Percentiles rank a stretch among this genome's conserved stretches.
Conservation (phyloP, 2,888 invertebrate species). For the Lutraria lutraria region DNA sequence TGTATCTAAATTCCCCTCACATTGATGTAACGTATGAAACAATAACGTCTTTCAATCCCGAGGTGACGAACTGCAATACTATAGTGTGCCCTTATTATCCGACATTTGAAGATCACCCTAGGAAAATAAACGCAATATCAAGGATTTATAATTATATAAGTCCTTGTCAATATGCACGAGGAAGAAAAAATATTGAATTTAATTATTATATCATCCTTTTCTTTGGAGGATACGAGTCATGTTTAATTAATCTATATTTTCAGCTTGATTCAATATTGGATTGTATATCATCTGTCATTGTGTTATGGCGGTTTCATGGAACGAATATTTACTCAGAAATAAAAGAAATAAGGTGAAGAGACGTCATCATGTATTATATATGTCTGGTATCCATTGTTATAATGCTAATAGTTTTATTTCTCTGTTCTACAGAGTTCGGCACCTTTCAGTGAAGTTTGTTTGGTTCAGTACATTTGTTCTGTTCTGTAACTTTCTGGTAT, state of each 20-base stretch:
- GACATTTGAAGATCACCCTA: too few relatives aligned
- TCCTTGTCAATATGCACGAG: too few relatives aligned
- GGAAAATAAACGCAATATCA: too few relatives aligned
- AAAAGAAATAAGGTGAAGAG: constrained; percentile 70
- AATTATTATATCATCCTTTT: background rate
- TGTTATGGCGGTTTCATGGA: constrained; percentile 78
- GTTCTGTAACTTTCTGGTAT: too few relatives aligned
- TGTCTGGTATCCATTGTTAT: too few relatives aligned
- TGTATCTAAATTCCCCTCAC: background rate
- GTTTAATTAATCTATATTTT: constrained; percentile 17
- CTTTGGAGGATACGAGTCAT: background rate
- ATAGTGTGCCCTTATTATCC: background rate
- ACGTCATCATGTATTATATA: background rate
- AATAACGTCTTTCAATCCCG: background rate
- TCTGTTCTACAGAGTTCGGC: too few relatives aligned
- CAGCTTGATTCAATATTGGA: constrained; percentile 79
- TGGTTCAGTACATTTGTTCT: too few relatives aligned
- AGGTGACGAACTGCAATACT: background rate
- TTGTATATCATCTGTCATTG: constrained; percentile 74
- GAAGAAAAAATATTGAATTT: too few relatives aligned
- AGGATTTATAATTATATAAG: too few relatives aligned
- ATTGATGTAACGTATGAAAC: too few relatives aligned
- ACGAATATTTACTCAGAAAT: constrained; percentile 72
- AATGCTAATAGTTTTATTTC: too few relatives aligned
- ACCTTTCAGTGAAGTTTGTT: too few relatives aligned